Conservation (phyloP, 2,113 vertebrate species). For the Capra hircus region DNA sequence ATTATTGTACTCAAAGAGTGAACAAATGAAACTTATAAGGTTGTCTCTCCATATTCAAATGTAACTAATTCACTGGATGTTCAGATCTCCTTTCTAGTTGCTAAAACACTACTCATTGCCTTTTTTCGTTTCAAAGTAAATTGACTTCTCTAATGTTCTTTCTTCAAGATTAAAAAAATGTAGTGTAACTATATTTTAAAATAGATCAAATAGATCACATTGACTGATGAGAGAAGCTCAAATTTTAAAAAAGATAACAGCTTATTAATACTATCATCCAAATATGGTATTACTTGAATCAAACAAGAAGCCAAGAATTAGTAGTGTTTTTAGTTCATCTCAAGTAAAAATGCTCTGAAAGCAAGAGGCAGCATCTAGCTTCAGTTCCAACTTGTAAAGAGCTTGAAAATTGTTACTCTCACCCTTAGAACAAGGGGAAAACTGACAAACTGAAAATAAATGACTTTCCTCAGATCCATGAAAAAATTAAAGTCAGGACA, state of each 20-base stretch:
- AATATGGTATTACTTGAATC: not conserved
- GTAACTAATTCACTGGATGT: conserved; percentile 4
- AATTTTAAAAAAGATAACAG: not conserved
- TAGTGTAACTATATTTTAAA: not conserved
- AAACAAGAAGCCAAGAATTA: not conserved
- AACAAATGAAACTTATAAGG: conserved; percentile 32
- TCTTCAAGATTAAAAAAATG: not conserved
- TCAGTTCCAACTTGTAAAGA: not conserved
- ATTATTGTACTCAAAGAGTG: not conserved
- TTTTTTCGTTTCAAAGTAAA: conserved; percentile 2
- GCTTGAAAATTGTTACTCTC: not conserved
- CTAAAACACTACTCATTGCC: not conserved
- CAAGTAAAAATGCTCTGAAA: not conserved
- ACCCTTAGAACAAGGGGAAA: not conserved
- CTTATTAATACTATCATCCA: not conserved
- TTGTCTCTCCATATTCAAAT: not conserved
- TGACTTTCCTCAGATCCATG: not conserved
- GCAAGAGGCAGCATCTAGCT: not conserved
- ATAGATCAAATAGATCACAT: not conserved
- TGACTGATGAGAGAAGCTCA: not conserved
- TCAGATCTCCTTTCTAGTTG: not conserved
- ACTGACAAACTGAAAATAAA: not conserved
- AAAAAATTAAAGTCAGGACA: not conserved
- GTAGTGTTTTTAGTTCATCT: not conserved
- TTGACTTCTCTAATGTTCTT: not conserved